These are phyloP conservation scores for Syndactyla subalaris DNA, from an alignment of 2,797 vertebrate species.

Conservation along the genomic window DNA sequence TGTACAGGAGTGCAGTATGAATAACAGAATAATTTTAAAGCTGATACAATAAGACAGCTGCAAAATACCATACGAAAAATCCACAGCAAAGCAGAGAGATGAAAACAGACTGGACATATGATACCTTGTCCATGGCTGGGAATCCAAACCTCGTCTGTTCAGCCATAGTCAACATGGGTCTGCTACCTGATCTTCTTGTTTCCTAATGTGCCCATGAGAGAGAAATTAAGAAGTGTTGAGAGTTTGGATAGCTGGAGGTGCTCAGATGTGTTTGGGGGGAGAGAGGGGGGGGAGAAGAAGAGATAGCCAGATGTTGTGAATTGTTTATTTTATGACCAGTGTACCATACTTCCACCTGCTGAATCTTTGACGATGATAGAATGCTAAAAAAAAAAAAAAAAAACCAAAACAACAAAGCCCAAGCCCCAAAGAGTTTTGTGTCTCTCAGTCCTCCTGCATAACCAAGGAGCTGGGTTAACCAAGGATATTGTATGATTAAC, in stretches of 20 bases:
- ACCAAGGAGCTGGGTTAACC: not conserved
- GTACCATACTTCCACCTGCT: not conserved
- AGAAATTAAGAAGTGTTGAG: not conserved
- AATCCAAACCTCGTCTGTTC: not conserved
- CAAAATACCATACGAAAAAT: not conserved
- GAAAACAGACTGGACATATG: not conserved
- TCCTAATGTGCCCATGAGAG: not conserved
- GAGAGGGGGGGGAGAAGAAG: not conserved
- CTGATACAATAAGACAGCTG: conserved; percentile 28
- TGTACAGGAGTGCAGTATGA: not conserved
- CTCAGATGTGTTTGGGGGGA: not conserved
- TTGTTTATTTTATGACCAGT: not conserved
- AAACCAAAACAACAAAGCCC: rapidly evolving
- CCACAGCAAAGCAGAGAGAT: not conserved
- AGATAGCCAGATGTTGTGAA: not conserved
- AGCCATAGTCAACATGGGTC: not conserved
- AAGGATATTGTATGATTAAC: not conserved
- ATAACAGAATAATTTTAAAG: not conserved
- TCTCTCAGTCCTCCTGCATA: not conserved
- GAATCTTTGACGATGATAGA: not conserved
- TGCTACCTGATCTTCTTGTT: not conserved
- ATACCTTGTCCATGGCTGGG: not conserved
- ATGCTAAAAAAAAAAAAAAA: not conserved
- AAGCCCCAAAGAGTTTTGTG: not conserved
- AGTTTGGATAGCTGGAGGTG: not conserved